Evolutionary conservation across 1,140 invertebrate species (phyloP).

Genomic region (Manduca sexta): DNA sequence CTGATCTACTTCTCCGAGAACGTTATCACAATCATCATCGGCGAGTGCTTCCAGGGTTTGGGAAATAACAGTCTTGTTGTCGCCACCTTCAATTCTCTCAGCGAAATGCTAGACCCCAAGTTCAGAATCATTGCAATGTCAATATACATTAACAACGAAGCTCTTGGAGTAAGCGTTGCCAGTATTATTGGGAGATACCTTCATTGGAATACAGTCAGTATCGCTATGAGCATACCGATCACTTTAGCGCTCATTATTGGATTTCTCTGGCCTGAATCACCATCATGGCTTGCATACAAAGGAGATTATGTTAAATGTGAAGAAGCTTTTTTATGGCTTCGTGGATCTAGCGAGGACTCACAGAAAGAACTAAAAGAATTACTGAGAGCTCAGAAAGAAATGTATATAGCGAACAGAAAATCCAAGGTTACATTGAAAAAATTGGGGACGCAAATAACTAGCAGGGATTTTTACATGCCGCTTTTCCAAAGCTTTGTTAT

Average conservation of each 20-base stretch:
- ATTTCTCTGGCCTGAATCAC: conserved; percentile 8
- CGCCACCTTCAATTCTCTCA: not conserved
- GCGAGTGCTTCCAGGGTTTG: conserved; percentile 10
- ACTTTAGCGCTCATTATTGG: not conserved
- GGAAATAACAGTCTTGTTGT: conserved; percentile 4
- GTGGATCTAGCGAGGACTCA: conserved; percentile 6
- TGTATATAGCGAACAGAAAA: not conserved
- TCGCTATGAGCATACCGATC: conserved; percentile 4
- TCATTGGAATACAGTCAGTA: conserved; percentile 12
- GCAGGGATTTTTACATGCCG: conserved; percentile 12
- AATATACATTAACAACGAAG: conserved; percentile 1
- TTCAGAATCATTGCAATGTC: conserved; percentile 1
- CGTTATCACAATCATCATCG: not conserved
- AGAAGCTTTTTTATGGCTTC: conserved; percentile 5
- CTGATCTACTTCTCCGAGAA: not conserved
- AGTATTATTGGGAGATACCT: conserved; percentile 9
- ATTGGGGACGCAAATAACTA: not conserved
- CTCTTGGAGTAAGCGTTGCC: conserved; percentile 4
- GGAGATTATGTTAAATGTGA: conserved; percentile 9
- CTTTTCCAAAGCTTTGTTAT: conserved; percentile 5
- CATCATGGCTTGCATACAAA: conserved; percentile 12
- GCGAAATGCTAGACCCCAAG: conserved; percentile 8
- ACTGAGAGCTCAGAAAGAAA: conserved; percentile 5
- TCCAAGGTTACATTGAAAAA: not conserved
- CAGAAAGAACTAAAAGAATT: conserved; percentile 8